These are phyloP conservation scores for Azemiops feae DNA, from an alignment of 2,113 vertebrate genomes.

Conservation along the genomic window DNA sequence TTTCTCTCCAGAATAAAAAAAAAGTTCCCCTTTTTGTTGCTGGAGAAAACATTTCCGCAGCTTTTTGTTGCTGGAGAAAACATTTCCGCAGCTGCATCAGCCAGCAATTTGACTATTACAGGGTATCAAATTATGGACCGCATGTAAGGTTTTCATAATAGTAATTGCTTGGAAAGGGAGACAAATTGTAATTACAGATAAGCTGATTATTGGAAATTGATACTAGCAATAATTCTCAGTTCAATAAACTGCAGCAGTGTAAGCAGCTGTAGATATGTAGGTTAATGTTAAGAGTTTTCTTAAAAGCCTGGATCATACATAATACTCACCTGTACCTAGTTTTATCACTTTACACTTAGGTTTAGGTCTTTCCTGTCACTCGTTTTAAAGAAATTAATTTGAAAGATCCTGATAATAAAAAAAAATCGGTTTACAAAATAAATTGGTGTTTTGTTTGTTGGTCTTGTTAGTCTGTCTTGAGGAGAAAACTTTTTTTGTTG, in stretches of 20 bases:
- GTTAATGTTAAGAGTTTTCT: not conserved
- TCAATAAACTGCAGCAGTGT: not conserved
- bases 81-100: not conserved
- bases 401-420: not conserved
- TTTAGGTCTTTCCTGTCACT: not conserved
- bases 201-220: constrained; percentile 36
- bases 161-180: constrained; percentile 22
- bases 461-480: not conserved
- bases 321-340: not conserved
- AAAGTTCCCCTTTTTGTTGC: not conserved
- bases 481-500: not conserved
- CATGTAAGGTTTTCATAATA: constrained; percentile 21
- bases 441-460: not conserved
- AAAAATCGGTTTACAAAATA: not conserved
- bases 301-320: not conserved
- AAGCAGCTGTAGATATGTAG: not conserved
- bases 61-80: constrained; percentile 1
- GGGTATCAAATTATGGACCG: constrained; percentile 8
- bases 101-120: constrained; percentile 15
- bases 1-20: not conserved
- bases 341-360: not conserved
- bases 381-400: not conserved
- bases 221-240: constrained; percentile 2
- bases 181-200: constrained; percentile 23
- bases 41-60: not conserved